A percentile compares a stretch with the other conserved stretches of the same genome.
phyloP scores from a whole-genome alignment of 92 coral and sea anemone species.

The Phymanthus crucifer region DNA sequence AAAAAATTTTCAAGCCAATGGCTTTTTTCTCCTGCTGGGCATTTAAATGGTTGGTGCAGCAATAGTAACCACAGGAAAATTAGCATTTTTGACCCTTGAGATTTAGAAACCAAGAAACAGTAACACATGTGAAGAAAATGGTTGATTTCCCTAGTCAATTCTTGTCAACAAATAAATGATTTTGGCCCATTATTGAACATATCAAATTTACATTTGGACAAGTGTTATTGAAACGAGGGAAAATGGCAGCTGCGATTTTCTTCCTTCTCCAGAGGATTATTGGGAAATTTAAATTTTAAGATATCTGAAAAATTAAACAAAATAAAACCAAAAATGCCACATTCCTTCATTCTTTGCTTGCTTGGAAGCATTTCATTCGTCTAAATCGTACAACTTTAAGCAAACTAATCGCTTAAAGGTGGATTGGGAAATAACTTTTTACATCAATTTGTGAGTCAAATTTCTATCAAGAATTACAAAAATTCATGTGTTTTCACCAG shows the following conservation, averaged over 20 bases:
- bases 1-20: too few species aligned
- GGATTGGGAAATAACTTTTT: neutral
- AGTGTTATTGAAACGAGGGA: neutral
- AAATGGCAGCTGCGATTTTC: neutral
- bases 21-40: neutral
- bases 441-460: too few species aligned
- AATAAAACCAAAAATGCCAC: neutral
- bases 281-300: neutral
- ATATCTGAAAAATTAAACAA: neutral
- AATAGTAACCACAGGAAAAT: neutral
- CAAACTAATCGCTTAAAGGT: neutral
- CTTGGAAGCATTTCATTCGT: neutral
- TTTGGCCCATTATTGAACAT: neutral
- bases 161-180: neutral
- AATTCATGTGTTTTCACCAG: too few species aligned
- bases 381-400: neutral
- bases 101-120: conserved; percentile 5
- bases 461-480: too few species aligned
- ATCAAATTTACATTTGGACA: neutral
- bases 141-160: neutral
- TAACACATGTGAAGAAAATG: neutral
- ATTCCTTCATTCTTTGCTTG: neutral
- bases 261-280: neutral
- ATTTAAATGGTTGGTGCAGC: neutral
- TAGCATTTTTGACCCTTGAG: conserved; percentile 8